A percentile compares a stretch with the other conserved stretches of the same genome.
These are phyloP conservation scores for Ptilodon capucinus DNA, from an alignment of 2,888 invertebrate genomes.

Conservation along the genomic window DNA sequence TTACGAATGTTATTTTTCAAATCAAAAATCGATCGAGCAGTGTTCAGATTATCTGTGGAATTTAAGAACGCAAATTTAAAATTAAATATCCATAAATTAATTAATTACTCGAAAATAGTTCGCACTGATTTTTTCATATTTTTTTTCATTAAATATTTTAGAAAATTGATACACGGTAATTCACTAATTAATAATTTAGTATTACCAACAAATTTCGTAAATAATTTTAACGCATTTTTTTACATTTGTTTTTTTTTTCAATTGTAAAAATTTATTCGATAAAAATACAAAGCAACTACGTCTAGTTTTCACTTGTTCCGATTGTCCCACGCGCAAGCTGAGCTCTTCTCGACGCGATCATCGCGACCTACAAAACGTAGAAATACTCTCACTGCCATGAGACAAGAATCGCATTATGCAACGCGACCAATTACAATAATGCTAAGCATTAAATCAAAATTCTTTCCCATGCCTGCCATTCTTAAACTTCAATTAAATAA, in stretches of 20 bases:
- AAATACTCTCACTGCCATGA: conserved; percentile 73
- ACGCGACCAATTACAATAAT: conserved; percentile 24
- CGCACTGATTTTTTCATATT: too few species aligned
- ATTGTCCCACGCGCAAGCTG: conserved; percentile 44
- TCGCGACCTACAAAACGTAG: conserved; percentile 67
- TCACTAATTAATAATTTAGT: too few species aligned
- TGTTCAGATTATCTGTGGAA: background rate
- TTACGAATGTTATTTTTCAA: background rate
- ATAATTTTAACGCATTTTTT: too few species aligned
- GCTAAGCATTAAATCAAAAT: conserved; percentile 5
- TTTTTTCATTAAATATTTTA: too few species aligned
- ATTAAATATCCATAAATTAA: too few species aligned
- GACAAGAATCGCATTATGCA: conserved; percentile 35
- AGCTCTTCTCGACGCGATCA: conserved; percentile 45
- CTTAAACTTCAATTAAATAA: too few species aligned
- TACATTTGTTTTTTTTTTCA: too few species aligned
- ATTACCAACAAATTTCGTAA: too few species aligned
- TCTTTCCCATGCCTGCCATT: conserved; percentile 11
- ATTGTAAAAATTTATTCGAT: background rate
- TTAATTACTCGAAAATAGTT: too few species aligned
- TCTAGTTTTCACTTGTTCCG: conserved; percentile 58
- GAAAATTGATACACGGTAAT: too few species aligned
- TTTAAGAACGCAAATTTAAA: background rate
- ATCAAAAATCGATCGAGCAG: background rate
- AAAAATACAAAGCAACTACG: conserved; percentile 1